phyloP scores from a whole-genome alignment of 2,888 invertebrate genomes.

The Chirona hameri region DNA sequence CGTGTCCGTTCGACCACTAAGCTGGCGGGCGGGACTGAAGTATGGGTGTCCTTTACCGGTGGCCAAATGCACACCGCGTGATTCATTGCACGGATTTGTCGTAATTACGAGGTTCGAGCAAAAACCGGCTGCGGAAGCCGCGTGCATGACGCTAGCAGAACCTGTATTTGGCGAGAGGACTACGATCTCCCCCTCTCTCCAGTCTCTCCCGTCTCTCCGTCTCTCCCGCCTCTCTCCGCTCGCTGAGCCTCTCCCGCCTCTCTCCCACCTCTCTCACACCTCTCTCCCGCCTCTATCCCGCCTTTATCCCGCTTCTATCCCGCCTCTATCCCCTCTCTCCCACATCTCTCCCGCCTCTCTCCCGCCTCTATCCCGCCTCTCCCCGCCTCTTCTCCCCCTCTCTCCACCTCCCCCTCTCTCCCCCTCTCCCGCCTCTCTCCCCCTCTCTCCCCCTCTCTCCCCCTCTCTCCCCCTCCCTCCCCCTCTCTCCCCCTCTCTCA shows the following conservation, averaged over 20 bases:
- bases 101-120: no score
- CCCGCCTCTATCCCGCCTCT: background rate
- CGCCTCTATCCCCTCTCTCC: background rate
- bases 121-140: no score
- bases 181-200: background rate
- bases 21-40: no score
- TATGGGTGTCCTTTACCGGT: no score
- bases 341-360: no score
- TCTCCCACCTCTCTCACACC: background rate
- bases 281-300: conserved; percentile 11
- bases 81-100: no score
- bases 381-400: conserved; percentile 7
- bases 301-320: background rate
- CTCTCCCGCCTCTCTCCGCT: background rate
- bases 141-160: no score
- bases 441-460: no score
- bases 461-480: background rate
- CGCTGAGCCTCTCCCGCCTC: background rate
- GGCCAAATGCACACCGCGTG: no score
- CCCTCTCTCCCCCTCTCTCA: no score
- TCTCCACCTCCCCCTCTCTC: background rate
- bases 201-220: no score
- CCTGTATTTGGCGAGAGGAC: background rate
- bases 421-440: background rate
- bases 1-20: no score